These are phyloP conservation scores for Lepus oiostolus DNA, from an alignment of 2,797 vertebrate genomes.

Conservation along the genomic window DNA sequence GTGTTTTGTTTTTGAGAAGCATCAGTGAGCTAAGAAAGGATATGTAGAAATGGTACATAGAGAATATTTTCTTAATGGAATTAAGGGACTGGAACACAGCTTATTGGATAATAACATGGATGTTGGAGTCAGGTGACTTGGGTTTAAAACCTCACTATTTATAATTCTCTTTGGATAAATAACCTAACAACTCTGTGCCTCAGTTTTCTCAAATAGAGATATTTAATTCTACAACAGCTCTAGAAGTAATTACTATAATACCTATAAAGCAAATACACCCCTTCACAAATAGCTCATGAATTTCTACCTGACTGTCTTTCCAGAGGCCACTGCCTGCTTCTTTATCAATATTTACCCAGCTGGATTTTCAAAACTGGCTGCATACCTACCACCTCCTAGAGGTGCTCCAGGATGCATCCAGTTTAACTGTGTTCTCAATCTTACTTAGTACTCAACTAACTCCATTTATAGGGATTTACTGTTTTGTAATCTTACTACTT, in stretches of 20 bases:
- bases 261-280: neutral
- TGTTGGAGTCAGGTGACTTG: too few species aligned
- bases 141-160: neutral
- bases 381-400: neutral
- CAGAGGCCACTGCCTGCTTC: neutral
- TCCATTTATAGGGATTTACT: neutral
- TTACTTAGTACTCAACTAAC: neutral
- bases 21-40: neutral
- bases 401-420: neutral
- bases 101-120: neutral
- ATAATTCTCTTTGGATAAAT: neutral
- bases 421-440: neutral
- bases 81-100: neutral
- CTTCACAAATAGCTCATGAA: neutral
- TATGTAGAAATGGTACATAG: neutral
- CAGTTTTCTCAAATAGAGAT: constrained; percentile 29
- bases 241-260: neutral
- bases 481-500: neutral
- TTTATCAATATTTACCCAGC: neutral
- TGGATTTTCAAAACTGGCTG: neutral
- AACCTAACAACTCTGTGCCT: neutral
- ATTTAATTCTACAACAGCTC: too few species aligned
- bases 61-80: neutral
- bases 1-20: neutral
- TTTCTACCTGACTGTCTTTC: neutral